A percentile compares a stretch with the other conserved stretches of the same genome.
These are phyloP conservation scores for Halcyon leucocephala DNA, from an alignment of 2,797 vertebrate species.

Conservation along the genomic window DNA sequence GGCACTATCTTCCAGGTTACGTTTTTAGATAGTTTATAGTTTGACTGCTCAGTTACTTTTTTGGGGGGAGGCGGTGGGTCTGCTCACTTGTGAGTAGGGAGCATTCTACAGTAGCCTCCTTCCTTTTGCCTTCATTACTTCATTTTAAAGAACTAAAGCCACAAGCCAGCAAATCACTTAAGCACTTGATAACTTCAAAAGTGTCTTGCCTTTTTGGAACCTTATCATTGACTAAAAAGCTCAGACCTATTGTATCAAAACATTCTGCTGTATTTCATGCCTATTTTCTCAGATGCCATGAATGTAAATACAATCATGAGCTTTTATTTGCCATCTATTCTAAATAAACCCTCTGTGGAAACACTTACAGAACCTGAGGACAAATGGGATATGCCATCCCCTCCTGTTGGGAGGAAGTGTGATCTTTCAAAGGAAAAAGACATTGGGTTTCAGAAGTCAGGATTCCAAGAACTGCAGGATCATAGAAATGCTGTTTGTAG, in stretches of 20 bases:
- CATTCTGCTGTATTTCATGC: not conserved
- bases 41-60: not conserved
- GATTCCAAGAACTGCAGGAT: not conserved
- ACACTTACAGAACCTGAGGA: not conserved
- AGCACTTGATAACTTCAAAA: not conserved
- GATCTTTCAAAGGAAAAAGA: not conserved
- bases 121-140: not conserved
- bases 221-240: not conserved
- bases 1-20: constrained; percentile 13
- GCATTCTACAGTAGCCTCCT: not conserved
- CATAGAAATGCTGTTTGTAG: not conserved
- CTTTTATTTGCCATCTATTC: not conserved
- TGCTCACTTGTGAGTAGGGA: not conserved
- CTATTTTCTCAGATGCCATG: not conserved
- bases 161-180: not conserved
- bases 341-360: not conserved
- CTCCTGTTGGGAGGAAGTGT: not conserved
- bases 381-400: not conserved
- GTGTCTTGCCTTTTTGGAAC: not conserved
- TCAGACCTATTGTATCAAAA: not conserved
- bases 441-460: fast-evolving
- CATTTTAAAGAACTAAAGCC: not conserved
- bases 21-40: constrained; percentile 43
- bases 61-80: too few relatives aligned
- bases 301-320: not conserved